These are phyloP conservation scores for Centropus bengalensis DNA, from an alignment of 2,113 vertebrate species.

Conservation along the genomic window DNA sequence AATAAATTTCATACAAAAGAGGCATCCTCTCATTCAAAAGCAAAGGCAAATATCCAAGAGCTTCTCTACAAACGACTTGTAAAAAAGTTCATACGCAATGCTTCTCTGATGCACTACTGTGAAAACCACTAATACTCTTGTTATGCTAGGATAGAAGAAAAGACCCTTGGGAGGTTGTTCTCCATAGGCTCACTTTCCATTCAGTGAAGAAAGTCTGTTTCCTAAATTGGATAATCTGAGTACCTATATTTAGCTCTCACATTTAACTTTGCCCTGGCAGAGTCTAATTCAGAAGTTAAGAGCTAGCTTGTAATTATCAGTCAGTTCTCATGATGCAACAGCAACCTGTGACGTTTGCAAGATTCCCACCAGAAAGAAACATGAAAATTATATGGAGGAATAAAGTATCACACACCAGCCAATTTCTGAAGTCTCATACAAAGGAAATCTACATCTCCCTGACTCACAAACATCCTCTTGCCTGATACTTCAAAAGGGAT, in stretches of 20 bases:
- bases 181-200: neutral
- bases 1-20: neutral
- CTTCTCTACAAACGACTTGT: neutral
- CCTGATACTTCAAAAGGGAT: neutral
- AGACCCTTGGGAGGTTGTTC: neutral
- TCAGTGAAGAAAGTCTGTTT: neutral
- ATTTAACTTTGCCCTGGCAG: neutral
- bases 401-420: fast-evolving
- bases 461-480: neutral
- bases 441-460: neutral
- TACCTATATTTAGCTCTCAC: neutral
- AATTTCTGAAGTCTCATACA: neutral
- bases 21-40: neutral
- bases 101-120: neutral
- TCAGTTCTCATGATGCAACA: neutral
- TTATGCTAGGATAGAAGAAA: neutral
- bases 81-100: neutral
- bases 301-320: neutral
- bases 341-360: neutral
- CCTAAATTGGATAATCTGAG: neutral
- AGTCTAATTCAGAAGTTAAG: neutral
- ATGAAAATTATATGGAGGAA: neutral
- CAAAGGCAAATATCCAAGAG: neutral
- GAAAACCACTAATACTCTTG: neutral
- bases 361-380: neutral